Percentiles rank a stretch among this genome's conserved stretches.
These are phyloP conservation scores for Platycnemis pennipes DNA, from an alignment of 2,888 invertebrate species.

Conservation along the genomic window DNA sequence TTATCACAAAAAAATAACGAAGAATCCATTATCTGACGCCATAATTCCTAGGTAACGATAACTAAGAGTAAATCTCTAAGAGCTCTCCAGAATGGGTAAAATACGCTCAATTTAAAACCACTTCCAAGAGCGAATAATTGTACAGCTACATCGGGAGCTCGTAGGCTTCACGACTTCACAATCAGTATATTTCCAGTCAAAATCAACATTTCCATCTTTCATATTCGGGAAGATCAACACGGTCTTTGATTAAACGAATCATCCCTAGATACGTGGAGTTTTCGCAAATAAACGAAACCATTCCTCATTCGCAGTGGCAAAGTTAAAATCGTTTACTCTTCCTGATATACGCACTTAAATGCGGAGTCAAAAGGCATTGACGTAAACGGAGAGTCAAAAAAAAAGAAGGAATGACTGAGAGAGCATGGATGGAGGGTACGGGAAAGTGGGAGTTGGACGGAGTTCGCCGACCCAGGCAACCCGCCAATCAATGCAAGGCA, in stretches of 20 bases:
- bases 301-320: slow-evolving; percentile 25
- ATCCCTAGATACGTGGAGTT: slow-evolving; percentile 14
- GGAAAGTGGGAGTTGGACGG: not conserved
- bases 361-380: slow-evolving; percentile 38
- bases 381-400: not conserved
- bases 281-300: slow-evolving; percentile 13
- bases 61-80: no score
- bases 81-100: not conserved
- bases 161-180: not conserved
- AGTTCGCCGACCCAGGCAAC: slow-evolving; percentile 16
- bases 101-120: not conserved
- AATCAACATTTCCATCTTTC: slow-evolving; percentile 26
- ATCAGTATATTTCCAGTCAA: slow-evolving; percentile 14
- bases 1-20: no score
- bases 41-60: no score
- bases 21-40: no score
- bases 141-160: not conserved
- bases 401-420: not conserved
- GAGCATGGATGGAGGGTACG: not conserved
- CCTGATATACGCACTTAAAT: slow-evolving; percentile 17
- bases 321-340: slow-evolving; percentile 32
- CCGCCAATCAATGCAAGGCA: slow-evolving; percentile 50
- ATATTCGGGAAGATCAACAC: not conserved
- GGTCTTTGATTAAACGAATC: slow-evolving; percentile 3
- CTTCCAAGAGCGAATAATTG: not conserved